A percentile compares a stretch with the other conserved stretches of the same genome.
These are phyloP conservation scores for Sebastes umbrosus DNA, from an alignment of 2,797 vertebrate genomes.

Conservation along the genomic window DNA sequence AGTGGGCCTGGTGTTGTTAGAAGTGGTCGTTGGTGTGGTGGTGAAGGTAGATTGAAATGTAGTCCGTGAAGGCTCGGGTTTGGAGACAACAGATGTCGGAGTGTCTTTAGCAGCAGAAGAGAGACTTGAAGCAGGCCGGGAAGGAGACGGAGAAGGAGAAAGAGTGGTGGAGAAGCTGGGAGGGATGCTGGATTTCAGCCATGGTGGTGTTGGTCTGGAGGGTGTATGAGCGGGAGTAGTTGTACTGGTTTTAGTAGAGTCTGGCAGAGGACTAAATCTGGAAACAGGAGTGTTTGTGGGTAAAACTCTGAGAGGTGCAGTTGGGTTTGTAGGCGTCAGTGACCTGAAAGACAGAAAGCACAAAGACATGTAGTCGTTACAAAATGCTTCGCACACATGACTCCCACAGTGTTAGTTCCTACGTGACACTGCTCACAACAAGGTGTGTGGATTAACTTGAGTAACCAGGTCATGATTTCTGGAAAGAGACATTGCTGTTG, in stretches of 20 bases:
- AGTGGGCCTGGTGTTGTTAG: conserved; percentile 3
- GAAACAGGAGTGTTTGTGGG: conserved; percentile 41
- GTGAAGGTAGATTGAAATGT: not conserved
- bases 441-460: too few species aligned
- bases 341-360: conserved; percentile 40
- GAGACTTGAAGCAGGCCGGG: not conserved
- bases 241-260: conserved; percentile 14
- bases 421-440: too few species aligned
- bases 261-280: conserved; percentile 23
- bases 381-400: not conserved
- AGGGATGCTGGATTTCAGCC: conserved; percentile 40
- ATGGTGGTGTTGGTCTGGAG: conserved; percentile 31
- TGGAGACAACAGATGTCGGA: not conserved
- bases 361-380: not conserved
- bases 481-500: too few species aligned
- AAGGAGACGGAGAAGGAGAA: conserved; percentile 7
- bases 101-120: conserved; percentile 19
- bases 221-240: not conserved
- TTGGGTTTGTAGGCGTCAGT: conserved; percentile 14
- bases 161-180: conserved; percentile 8
- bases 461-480: too few species aligned
- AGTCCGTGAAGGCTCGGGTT: conserved; percentile 2
- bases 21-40: not conserved
- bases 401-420: not conserved
- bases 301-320: conserved; percentile 23